These are phyloP conservation scores for Pyrrhia umbra DNA, from an alignment of 2,888 invertebrate species.

Conservation along the genomic window DNA sequence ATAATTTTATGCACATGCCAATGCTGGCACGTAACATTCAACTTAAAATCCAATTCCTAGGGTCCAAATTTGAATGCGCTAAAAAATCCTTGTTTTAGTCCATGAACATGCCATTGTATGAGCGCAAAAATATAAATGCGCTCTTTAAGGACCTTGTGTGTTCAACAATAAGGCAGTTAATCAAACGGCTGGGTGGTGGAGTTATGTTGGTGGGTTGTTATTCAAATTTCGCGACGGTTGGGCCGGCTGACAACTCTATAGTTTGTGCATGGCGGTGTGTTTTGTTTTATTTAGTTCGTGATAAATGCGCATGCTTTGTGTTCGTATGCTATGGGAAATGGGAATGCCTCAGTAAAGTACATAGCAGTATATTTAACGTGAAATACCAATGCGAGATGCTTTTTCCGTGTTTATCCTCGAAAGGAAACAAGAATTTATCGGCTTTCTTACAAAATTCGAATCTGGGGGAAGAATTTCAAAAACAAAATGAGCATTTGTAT, in stretches of 20 bases:
- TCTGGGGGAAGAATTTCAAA: neutral
- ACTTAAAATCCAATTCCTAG: conserved; percentile 8
- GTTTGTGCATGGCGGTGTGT: conserved; percentile 38
- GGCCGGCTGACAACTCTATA: conserved; percentile 61
- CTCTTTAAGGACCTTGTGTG: conserved; percentile 22
- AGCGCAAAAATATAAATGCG: conserved; percentile 16
- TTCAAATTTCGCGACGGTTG: conserved; percentile 59
- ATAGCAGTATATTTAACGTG: conserved; percentile 49
- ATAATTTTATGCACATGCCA: conserved; percentile 22
- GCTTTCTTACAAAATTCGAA: neutral
- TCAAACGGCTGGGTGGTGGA: conserved; percentile 13
- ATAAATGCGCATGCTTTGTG: conserved; percentile 60
- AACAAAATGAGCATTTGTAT: no score
- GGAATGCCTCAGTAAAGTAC: conserved; percentile 52
- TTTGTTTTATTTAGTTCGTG: conserved; percentile 59
- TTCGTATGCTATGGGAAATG: conserved; percentile 52
- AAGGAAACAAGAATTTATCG: conserved; percentile 9
- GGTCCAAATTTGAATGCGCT: conserved; percentile 21
- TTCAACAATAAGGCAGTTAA: conserved; percentile 38
- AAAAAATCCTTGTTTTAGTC: conserved; percentile 30
- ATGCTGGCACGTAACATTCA: neutral
- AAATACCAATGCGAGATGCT: conserved; percentile 47
- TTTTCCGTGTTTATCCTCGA: conserved; percentile 46
- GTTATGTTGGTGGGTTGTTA: conserved; percentile 42
- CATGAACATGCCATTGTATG: conserved; percentile 48